phyloP scores from a whole-genome alignment of 2,888 invertebrate species.

The Capitulum mitella region DNA sequence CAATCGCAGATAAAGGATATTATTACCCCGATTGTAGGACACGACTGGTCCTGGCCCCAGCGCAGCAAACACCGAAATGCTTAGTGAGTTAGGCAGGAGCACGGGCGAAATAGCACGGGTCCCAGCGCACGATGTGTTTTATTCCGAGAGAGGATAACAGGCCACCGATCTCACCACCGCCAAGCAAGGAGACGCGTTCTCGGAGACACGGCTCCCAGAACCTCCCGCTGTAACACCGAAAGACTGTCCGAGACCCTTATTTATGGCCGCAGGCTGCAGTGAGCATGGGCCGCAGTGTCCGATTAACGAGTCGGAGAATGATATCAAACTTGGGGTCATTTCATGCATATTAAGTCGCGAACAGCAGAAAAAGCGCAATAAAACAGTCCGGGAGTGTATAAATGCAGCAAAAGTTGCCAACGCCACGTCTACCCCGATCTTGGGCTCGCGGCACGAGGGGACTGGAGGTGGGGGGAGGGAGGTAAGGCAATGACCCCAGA shows the following conservation, averaged over 20 bases:
- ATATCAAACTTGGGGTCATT: conserved; percentile 23
- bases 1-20: conserved; percentile 10
- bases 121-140: too few species aligned
- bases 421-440: neutral
- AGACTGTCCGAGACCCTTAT: too few species aligned
- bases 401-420: conserved; percentile 6
- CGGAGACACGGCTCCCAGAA: too few species aligned
- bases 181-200: too few species aligned
- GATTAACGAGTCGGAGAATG: conserved; percentile 8
- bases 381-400: conserved; percentile 20
- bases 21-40: conserved; percentile 18
- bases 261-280: too few species aligned
- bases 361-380: conserved; percentile 2
- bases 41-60: neutral
- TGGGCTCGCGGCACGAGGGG: neutral
- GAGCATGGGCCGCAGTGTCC: neutral
- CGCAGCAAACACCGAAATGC: neutral
- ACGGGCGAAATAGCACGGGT: too few species aligned
- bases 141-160: too few species aligned
- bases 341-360: conserved; percentile 23
- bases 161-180: too few species aligned
- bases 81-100: too few species aligned
- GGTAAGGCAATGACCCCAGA: neutral
- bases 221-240: too few species aligned
- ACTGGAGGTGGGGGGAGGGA: conserved; percentile 11